Conservation (phyloP, 2,113 vertebrate species). For the Pollimyrus isidori region DNA sequence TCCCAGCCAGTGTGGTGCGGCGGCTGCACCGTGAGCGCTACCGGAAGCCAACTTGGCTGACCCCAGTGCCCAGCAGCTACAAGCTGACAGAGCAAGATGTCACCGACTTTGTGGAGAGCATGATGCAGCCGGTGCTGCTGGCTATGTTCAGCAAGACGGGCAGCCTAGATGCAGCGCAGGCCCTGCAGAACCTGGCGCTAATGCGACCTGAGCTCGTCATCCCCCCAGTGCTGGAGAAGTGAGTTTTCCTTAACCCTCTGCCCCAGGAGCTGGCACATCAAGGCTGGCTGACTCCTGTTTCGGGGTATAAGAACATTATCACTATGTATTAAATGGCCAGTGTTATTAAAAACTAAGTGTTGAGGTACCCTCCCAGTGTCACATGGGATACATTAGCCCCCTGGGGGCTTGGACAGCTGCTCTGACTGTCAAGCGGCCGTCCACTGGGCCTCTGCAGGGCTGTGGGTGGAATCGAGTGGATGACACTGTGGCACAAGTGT, state of each 20-base stretch:
- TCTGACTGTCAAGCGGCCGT: not conserved
- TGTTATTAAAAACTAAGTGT: not conserved
- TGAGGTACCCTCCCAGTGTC: not conserved
- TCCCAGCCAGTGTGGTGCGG: constrained; percentile 83
- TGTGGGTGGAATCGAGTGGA: not conserved
- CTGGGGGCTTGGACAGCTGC: not conserved
- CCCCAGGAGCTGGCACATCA: not conserved
- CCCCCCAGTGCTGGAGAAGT: constrained; percentile 94
- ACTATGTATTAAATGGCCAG: not conserved
- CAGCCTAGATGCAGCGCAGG: constrained; percentile 92
- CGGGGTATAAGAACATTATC: not conserved
- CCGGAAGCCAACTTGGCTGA: constrained; percentile 84
- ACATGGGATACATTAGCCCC: not conserved
- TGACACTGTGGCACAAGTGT: not conserved
- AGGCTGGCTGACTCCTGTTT: not conserved
- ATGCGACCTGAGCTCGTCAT: constrained; percentile 97
- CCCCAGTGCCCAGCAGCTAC: constrained; percentile 83
- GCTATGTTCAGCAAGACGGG: constrained; percentile 99
- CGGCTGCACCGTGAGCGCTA: constrained; percentile 90
- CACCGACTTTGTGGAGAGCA: constrained; percentile 86
- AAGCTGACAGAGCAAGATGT: constrained; percentile 90
- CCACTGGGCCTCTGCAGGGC: not conserved
- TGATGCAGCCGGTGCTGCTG: constrained; percentile 94
- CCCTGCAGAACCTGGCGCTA: constrained; percentile 91
- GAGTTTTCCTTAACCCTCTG: constrained; percentile 36